Base-by-base conservation (phyloP, 2,888 invertebrate genomes). In the Andrena trimmerana region DNA sequence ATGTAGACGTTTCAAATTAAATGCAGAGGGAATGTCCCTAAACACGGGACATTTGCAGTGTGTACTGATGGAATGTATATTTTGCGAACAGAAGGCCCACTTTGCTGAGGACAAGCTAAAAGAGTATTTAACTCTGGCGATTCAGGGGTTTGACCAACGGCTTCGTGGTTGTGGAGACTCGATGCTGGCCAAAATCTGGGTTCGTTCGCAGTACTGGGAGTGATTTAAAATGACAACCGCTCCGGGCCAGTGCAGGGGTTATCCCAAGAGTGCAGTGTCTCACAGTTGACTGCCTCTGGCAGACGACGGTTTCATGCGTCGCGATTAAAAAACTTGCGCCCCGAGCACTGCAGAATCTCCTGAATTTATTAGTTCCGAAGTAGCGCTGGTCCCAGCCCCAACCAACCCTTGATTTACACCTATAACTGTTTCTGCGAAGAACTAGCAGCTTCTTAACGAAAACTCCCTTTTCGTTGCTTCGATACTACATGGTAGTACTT, bases 221-320 rank as follows among this genome's bases (percentile, higher is more conserved):
- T 93, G 93, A 93, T 93, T 93, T 93, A 93, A 93, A 93, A 93
- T 93, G 93, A 93, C 93, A 93, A 92, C 92, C 92, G 90, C 90
- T 90, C 90, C 89, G 89, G 91, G 89, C 89, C 84, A 81, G 88
- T 76, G 89, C 89, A 81, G 88, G 89, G 88, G 89, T 86, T 89
- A 90, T 92, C 93, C 93, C 93, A 91, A 86, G 93, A 93, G 93
- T 93, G 92, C 91, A 89, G 93, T 93, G 92, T 91, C 91, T 93
- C 92, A 93, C 91, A 86, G 89, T 88, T 88, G 90, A 88, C 89
- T 90, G 89, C 88, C 88, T 89, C 83, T 67, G 85, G 80, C 86
- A 85, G 59, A 70, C 86, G 87, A 84, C 84, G 90, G 88, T 91
- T 90, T 90, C 91, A 90, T 90, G 90, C 90, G 88, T 81, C 88